phyloP scores from a whole-genome alignment of 2,113 vertebrate species.

The Chlamydotis undulata region DNA sequence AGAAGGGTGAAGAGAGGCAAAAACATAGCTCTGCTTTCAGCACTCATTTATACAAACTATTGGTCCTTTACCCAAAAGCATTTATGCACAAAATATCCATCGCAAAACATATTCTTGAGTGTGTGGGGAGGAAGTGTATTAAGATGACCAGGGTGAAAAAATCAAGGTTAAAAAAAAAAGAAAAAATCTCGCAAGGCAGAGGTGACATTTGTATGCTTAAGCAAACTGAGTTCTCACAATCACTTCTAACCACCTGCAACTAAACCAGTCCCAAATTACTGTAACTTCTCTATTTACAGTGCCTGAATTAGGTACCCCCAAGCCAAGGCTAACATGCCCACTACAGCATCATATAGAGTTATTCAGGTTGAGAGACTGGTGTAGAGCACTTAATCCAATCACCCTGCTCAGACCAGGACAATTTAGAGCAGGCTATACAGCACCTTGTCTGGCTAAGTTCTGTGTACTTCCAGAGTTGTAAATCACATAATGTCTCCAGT shows the following conservation, averaged over 20 bases:
- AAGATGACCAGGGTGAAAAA: neutral
- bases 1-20: neutral
- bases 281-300: neutral
- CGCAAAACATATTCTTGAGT: neutral
- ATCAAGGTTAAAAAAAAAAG: neutral
- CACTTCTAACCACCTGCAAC: neutral
- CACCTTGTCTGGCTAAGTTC: neutral
- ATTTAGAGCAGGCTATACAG: neutral
- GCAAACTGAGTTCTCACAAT: neutral
- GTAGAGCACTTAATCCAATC: too few species aligned
- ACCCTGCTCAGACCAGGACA: neutral
- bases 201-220: neutral
- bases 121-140: neutral
- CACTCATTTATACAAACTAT: neutral
- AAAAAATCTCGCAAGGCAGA: neutral
- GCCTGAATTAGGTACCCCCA: neutral
- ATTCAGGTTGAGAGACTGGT: neutral
- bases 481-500: neutral
- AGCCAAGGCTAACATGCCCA: neutral
- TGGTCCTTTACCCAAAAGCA: neutral
- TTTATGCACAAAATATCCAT: neutral
- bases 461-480: neutral
- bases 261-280: neutral
- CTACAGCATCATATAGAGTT: neutral
- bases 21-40: neutral